Conservation (phyloP, 2,888 invertebrate genomes). For the Tenthredo livida region DNA sequence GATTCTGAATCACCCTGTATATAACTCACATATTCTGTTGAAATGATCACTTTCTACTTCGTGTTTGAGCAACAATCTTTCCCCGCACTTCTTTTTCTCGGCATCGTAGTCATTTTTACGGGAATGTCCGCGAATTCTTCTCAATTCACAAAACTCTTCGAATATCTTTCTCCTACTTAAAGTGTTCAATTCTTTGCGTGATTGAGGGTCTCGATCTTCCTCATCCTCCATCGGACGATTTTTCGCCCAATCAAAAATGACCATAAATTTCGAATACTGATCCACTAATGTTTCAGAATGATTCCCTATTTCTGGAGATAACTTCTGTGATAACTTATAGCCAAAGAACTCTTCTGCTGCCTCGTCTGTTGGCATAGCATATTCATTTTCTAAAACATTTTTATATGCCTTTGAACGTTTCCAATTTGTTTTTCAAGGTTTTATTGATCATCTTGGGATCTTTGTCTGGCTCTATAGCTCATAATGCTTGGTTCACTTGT, state of each 20-base stretch:
- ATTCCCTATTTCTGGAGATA: background rate
- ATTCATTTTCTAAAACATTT: background rate
- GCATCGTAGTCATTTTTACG: accelerated
- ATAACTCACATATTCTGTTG: background rate
- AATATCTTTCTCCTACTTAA: background rate
- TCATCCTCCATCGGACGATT: background rate
- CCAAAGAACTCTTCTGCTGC: background rate
- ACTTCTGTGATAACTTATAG: background rate
- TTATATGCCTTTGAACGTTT: background rate
- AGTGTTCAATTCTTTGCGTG: background rate
- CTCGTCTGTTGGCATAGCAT: background rate
- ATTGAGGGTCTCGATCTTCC: background rate
- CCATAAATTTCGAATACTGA: background rate
- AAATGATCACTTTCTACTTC: background rate
- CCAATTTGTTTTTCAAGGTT: background rate
- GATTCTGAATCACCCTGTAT: too few species aligned
- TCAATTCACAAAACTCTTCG: background rate
- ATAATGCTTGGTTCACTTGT: background rate
- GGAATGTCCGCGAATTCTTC: background rate
- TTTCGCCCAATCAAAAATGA: background rate
- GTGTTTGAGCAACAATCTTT: background rate
- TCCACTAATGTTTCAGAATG: background rate
- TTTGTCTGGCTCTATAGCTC: background rate
- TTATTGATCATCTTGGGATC: background rate
- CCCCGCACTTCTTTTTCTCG: background rate